Evolutionary conservation across 2,888 invertebrate genomes (phyloP).

Genomic region (Morinoia aosen): DNA sequence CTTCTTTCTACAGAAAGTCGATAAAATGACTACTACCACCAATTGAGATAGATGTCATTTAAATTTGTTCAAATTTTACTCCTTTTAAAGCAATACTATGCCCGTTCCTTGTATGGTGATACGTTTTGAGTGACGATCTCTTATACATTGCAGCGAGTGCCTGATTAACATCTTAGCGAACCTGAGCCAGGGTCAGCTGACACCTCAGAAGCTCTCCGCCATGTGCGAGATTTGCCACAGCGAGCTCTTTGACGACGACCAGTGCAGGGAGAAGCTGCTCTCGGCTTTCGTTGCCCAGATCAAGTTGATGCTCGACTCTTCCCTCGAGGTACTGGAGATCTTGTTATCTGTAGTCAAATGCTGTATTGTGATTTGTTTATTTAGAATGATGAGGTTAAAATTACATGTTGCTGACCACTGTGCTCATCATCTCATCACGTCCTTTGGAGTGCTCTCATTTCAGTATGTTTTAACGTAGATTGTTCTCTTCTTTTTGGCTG

Average conservation of each 20-base stretch:
- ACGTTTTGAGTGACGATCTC: not conserved
- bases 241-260: slow-evolving; percentile 81
- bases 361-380: not conserved
- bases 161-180: slow-evolving; percentile 83
- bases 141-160: slow-evolving; percentile 75
- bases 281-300: slow-evolving; percentile 82
- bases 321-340: slow-evolving; percentile 78
- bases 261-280: slow-evolving; percentile 82
- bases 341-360: not conserved
- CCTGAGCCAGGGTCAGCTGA: slow-evolving; percentile 84
- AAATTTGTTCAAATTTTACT: too few species aligned
- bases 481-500: too few species aligned
- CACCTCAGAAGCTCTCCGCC: slow-evolving; percentile 91
- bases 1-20: too few species aligned
- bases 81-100: too few species aligned
- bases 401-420: not conserved
- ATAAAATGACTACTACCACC: too few species aligned
- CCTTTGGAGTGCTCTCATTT: too few species aligned
- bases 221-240: slow-evolving; percentile 91
- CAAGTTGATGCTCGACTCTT: slow-evolving; percentile 80
- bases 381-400: too few species aligned
- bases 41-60: too few species aligned
- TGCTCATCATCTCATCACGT: not conserved
- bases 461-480: too few species aligned
- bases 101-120: too few species aligned